Conservation (phyloP, 1,140 invertebrate genomes). For the Scaptomyza graminum region DNA sequence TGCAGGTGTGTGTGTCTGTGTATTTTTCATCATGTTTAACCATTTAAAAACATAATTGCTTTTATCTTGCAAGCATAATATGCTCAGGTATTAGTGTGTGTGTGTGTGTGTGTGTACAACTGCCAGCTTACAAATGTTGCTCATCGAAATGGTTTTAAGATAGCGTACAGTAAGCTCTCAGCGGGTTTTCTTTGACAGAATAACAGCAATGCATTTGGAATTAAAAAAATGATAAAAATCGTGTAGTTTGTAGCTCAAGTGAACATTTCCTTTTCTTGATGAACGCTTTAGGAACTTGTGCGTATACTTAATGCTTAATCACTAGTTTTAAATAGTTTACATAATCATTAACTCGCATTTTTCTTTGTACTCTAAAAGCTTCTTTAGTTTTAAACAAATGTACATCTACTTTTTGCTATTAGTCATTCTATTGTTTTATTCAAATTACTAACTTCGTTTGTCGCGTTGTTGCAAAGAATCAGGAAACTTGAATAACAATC, state of each 20-base stretch:
- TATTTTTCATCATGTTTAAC: conserved; percentile 30
- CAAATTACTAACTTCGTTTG: neutral
- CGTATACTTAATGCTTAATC: too few species aligned
- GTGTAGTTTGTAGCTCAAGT: too few species aligned
- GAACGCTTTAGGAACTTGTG: too few species aligned
- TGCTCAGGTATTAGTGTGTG: conserved; percentile 6
- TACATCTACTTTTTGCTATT: neutral
- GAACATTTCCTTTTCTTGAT: too few species aligned
- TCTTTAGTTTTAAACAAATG: neutral
- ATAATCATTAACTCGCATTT: neutral
- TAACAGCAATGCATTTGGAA: too few species aligned
- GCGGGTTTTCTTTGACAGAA: too few species aligned
- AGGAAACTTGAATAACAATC: conserved; percentile 6
- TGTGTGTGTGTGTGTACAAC: conserved; percentile 8
- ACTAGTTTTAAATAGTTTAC: neutral
- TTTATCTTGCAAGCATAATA: conserved; percentile 43
- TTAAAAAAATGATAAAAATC: too few species aligned
- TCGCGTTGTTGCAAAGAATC: neutral
- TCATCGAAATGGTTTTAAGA: too few species aligned
- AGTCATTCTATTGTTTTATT: neutral
- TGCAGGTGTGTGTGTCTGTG: conserved; percentile 27
- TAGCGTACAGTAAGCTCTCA: too few species aligned
- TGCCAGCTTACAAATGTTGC: neutral
- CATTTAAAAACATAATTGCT: conserved; percentile 51
- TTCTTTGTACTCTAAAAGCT: neutral